Base-by-base conservation (phyloP, 2,888 invertebrate species). In the Dicyrtomina minuta region DNA sequence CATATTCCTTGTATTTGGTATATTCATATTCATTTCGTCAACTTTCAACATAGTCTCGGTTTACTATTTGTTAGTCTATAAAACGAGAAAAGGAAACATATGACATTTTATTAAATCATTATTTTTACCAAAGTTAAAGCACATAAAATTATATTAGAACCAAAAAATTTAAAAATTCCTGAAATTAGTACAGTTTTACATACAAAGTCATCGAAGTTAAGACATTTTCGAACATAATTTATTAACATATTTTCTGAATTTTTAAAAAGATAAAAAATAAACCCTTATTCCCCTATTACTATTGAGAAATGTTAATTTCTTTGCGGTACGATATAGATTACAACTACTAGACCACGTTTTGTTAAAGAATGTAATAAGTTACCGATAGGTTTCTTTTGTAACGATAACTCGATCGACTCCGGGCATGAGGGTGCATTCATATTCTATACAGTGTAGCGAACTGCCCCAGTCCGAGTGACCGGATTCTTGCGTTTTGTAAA, bases 391-490 rank as follows among this genome's bases (percentile, higher is more conserved):
- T 78, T 85, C 84, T 72, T 84, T 85, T 53, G 83, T 83, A 56
- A 84, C 82, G 70, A 82, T 82, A 58, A 84, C 83, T 74, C 83
- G 83, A 56, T 82, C 81, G 61, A 82, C 81, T 43, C 80, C 81
- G 12, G 80, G 79, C 61, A 80, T 79, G 33, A 79, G 72, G 79
- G 81, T 78, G 75, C 85, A 85, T 73, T 85, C 85, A 66, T 84
- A 83, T 72, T 86, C 85, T 75, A 86, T 84, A 78, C 84, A 84
- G 77, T 84, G 84, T 1, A 86, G 80, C 17, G 83, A 81, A 27
- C 83, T 83, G 22, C 86, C 86, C 84, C 84, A 85, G 65, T 84
- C 84, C 72, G 84, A 83, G 79, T 85, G 85, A 53, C 84, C 83
- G 43, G 82, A 83, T 74, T 85, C 85, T 49, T 82, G 82, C 46